These are phyloP conservation scores for Planococcus citri DNA, from an alignment of 1,140 invertebrate genomes.

Conservation along the genomic window DNA sequence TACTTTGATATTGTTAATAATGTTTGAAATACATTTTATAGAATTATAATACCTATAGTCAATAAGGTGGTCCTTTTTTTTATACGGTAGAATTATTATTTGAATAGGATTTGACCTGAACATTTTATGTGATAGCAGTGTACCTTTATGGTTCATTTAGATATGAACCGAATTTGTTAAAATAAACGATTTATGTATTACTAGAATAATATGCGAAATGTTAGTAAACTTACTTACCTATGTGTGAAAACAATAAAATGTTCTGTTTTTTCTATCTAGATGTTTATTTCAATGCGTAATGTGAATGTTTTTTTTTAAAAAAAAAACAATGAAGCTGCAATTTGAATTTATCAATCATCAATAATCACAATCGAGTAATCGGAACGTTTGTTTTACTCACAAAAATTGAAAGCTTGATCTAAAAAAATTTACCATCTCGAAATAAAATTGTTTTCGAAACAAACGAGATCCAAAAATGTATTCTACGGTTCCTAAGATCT, in stretches of 20 bases:
- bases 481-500: no score
- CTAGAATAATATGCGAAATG: background rate
- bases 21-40: background rate
- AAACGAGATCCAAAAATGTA: no score
- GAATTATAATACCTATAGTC: background rate
- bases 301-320: no score
- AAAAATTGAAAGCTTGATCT: no score
- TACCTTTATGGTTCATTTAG: background rate
- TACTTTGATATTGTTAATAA: background rate
- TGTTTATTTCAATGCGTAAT: background rate
- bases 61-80: background rate
- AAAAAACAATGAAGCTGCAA: no score
- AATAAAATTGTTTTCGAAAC: no score
- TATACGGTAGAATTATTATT: background rate
- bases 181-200: background rate
- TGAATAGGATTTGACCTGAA: background rate
- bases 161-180: background rate
- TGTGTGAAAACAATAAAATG: background rate
- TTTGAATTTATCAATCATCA: no score
- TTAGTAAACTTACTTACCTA: background rate
- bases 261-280: background rate
- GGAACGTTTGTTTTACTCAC: no score
- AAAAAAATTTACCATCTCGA: no score
- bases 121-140: background rate
- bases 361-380: no score